Base-by-base conservation (phyloP, 2,888 invertebrate species). In the Drosophila neotestacea region DNA sequence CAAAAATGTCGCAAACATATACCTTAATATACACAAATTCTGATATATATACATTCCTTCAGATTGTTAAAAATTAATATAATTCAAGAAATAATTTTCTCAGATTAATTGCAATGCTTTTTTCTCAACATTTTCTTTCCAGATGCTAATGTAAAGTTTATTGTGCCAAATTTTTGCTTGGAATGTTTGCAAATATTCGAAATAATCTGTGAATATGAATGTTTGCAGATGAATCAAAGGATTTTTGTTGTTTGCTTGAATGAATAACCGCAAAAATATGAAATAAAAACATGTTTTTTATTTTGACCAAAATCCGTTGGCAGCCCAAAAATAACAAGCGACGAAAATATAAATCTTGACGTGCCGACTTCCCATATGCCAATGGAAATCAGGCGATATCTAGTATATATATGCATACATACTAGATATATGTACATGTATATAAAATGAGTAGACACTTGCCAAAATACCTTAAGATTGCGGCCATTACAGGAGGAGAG, bases 191-290 rank as follows among this genome's bases (percentile, higher is more conserved):
- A n/a, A 34, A 42, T 30, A 13, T 28, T 22, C 28, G 11, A 9
- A 55, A 56, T 27, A n/a, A 46, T 34, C 44, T 38, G 5, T 11
- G 51, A 13, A 11, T 32, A 6, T 2, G 32, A 32, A 46, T 38
- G 28, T 44, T 60, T 60, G 51, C 32, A 61, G 54, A 85, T 70
- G 69, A 64, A 85, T 88, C 69, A 74, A 69, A 81, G 55, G 47
- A 55, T 50, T 61, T 61, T 7, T 38, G 34, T 36, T 71, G 60
- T 67, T 56, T 47, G 58, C 46, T 5, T 47, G 38, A 67, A 82
- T 88, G 79, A 74, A 73, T 76, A 73, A 70, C 39, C 73, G 70
- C 73, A 67, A 48, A 86, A 83, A 77, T 84, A 86, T 86, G 81
- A 83, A 66, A 70, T 68, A 47, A 72, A 71, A 88, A 66, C 81